Percentiles rank a stretch among this genome's conserved stretches.
These are phyloP conservation scores for Tyto alba DNA, from an alignment of 2,113 vertebrate genomes.

Conservation along the genomic window DNA sequence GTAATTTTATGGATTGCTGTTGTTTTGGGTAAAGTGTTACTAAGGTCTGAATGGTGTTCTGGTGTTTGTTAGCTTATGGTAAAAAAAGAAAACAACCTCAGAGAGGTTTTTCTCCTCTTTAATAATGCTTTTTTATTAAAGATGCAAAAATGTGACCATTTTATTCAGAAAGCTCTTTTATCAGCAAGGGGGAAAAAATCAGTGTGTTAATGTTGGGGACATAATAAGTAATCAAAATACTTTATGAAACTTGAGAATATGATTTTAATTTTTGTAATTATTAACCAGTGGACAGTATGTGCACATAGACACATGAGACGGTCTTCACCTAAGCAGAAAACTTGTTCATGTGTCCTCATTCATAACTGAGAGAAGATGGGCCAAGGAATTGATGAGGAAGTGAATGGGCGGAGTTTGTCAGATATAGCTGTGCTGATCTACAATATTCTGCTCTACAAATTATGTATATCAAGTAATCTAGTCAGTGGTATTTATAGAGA, in stretches of 20 bases:
- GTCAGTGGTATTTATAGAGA: neutral
- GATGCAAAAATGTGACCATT: neutral
- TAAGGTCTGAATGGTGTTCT: neutral
- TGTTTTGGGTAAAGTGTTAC: neutral
- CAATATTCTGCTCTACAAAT: neutral
- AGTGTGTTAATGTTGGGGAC: neutral
- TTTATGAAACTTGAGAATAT: neutral
- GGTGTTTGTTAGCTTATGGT: neutral
- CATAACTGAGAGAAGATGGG: neutral
- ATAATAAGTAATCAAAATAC: neutral
- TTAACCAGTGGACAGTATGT: neutral
- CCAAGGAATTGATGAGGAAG: neutral
- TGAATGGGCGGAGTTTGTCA: neutral
- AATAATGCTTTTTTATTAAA: neutral
- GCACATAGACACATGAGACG: too few species aligned
- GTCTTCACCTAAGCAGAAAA: neutral
- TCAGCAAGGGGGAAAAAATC: neutral
- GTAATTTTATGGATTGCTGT: neutral
- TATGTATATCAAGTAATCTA: neutral
- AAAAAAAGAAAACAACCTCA: neutral
- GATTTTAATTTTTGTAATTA: neutral
- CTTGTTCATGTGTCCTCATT: neutral
- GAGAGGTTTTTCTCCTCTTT: neutral
- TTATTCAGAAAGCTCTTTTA: neutral
- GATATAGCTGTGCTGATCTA: neutral